Conservation (phyloP, 2,113 vertebrate species). For the Lontra canadensis region DNA sequence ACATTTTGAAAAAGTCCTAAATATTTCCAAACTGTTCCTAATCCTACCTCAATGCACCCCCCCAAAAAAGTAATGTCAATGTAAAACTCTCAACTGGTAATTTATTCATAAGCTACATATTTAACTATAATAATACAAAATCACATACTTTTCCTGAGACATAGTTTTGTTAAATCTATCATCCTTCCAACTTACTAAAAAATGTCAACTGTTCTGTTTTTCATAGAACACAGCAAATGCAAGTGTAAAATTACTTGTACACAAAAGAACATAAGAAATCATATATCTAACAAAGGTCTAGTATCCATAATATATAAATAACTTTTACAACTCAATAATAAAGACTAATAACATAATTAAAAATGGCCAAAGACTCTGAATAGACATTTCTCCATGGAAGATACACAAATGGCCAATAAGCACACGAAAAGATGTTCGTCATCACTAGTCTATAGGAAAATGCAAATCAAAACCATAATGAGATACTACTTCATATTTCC, state of each 20-base stretch:
- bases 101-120: constrained; percentile 2
- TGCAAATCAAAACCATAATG: not conserved
- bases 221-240: constrained; percentile 20
- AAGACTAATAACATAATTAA: not conserved
- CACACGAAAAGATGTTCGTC: not conserved
- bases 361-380: not conserved
- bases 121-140: constrained; percentile 27
- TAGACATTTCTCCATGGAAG: constrained; percentile 15
- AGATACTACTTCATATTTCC: not conserved
- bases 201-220: not conserved
- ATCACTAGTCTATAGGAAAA: not conserved
- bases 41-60: not conserved
- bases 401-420: not conserved
- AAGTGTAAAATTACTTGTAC: constrained; percentile 20
- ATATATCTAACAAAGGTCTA: not conserved
- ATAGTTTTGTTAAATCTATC: constrained; percentile 1
- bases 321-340: not conserved
- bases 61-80: not conserved
- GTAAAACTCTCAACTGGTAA: not conserved
- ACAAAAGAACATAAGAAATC: not conserved
- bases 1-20: constrained; percentile 8
- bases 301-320: not conserved
- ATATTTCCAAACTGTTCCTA: not conserved
- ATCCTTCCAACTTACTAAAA: not conserved
- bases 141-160: not conserved